Evolutionary conservation across 1,140 invertebrate species (phyloP).

Genomic region (Ruditapes philippinarum): DNA sequence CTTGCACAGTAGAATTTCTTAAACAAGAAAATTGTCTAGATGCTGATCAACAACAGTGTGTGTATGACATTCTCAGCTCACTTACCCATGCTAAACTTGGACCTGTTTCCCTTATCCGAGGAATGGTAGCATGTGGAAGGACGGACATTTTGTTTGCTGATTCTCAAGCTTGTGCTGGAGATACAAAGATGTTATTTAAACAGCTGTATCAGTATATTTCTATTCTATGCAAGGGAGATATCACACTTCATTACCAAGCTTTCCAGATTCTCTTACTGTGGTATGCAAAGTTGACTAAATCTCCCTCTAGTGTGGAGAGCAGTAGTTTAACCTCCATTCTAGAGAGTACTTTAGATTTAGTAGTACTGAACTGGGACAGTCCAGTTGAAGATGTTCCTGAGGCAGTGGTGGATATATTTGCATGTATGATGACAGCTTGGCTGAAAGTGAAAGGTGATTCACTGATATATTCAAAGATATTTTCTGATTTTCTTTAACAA

Average conservation of each 20-base stretch:
- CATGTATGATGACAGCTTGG: slow-evolving; percentile 73
- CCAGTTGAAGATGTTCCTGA: slow-evolving; percentile 81
- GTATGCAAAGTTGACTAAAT: slow-evolving; percentile 71
- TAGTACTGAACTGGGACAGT: slow-evolving; percentile 78
- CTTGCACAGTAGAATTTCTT: neutral
- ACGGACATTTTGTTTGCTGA: slow-evolving; percentile 34
- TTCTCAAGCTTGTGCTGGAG: neutral
- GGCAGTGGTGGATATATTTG: slow-evolving; percentile 72
- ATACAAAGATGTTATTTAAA: neutral
- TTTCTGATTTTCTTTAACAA: too few species aligned
- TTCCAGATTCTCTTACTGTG: slow-evolving; percentile 76
- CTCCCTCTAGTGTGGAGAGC: slow-evolving; percentile 11
- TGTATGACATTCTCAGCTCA: neutral
- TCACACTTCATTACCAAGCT: slow-evolving; percentile 74
- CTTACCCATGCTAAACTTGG: slow-evolving; percentile 30
- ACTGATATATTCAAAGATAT: too few species aligned
- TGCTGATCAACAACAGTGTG: neutral
- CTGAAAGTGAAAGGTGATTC: neutral
- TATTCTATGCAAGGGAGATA: slow-evolving; percentile 67
- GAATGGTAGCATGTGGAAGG: slow-evolving; percentile 61
- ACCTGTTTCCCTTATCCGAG: slow-evolving; percentile 63
- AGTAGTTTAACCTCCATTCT: slow-evolving; percentile 4
- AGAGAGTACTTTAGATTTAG: slow-evolving; percentile 46
- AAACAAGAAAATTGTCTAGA: neutral
- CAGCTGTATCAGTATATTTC: slow-evolving; percentile 37